Conservation (phyloP, 2,797 vertebrate species). For the Phoeniculus purpureus region DNA sequence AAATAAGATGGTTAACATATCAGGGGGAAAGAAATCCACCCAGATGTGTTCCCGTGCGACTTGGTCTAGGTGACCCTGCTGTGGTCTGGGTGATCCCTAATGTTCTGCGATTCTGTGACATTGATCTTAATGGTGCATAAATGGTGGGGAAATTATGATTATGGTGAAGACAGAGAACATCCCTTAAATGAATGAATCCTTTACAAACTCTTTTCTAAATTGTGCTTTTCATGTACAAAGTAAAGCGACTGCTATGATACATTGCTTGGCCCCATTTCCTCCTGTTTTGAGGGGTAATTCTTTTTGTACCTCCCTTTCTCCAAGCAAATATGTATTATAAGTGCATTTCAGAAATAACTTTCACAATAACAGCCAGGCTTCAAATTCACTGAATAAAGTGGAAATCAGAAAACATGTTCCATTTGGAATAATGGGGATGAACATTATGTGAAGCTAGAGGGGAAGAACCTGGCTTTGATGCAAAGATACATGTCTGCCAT, state of each 20-base stretch:
- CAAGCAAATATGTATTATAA: not conserved
- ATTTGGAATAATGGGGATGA: not conserved
- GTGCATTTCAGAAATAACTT: not conserved
- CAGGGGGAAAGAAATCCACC: not conserved
- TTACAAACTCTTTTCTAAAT: not conserved
- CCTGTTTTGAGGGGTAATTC: not conserved
- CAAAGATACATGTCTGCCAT: not conserved
- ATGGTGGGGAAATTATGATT: not conserved
- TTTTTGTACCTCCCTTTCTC: not conserved
- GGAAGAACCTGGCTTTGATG: not conserved
- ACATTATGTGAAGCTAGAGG: rapidly evolving
- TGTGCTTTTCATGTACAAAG: not conserved
- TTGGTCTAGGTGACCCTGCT: too few species aligned
- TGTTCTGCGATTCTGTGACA: too few species aligned
- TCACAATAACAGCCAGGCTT: not conserved
- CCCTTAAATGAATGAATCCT: not conserved
- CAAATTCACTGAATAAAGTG: not conserved
- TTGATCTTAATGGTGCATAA: not conserved
- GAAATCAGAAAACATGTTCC: not conserved
- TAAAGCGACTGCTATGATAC: not conserved
- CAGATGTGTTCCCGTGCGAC: too few species aligned
- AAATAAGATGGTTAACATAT: not conserved
- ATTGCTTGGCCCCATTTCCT: not conserved
- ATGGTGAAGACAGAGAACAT: not conserved
- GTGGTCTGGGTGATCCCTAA: too few species aligned